Conservation (phyloP, 2,888 invertebrate genomes). For the Branchellion lobata region DNA sequence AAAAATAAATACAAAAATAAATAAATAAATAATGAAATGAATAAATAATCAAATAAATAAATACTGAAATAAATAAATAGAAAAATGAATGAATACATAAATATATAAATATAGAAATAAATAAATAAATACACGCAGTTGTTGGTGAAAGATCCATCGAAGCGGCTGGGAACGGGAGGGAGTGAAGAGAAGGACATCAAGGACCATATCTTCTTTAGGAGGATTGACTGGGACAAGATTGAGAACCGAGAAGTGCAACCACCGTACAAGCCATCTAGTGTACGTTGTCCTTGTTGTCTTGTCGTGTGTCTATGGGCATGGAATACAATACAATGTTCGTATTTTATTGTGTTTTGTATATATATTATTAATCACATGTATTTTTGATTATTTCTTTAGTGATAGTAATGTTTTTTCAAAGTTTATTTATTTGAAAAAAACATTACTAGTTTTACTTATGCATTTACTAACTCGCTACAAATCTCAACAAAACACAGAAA, state of each 20-base stretch:
- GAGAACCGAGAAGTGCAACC: conserved; percentile 96
- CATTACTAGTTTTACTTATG: not conserved
- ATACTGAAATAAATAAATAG: no score
- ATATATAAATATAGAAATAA: no score
- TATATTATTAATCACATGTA: not conserved
- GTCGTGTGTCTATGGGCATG: not conserved
- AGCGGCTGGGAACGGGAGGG: conserved; percentile 81
- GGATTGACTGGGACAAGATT: conserved; percentile 96
- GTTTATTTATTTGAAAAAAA: not conserved
- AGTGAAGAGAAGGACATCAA: conserved; percentile 93
- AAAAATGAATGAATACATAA: no score
- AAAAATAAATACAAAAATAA: no score
- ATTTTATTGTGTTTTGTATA: not conserved
- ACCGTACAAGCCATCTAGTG: conserved; percentile 98
- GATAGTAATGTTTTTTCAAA: not conserved
- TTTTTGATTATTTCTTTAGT: not conserved
- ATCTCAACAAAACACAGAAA: conserved; percentile 72
- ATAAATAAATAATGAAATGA: no score
- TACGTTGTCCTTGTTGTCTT: conserved; percentile 66
- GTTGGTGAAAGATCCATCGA: conserved; percentile 89
- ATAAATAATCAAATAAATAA: no score
- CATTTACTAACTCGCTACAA: not conserved
- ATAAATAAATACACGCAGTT: no score
- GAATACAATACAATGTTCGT: no score
- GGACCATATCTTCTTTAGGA: conserved; percentile 91